Percentiles rank a stretch among this genome's conserved stretches.
phyloP scores from a whole-genome alignment of 2,113 vertebrate genomes.

The Aramus guarauna region DNA sequence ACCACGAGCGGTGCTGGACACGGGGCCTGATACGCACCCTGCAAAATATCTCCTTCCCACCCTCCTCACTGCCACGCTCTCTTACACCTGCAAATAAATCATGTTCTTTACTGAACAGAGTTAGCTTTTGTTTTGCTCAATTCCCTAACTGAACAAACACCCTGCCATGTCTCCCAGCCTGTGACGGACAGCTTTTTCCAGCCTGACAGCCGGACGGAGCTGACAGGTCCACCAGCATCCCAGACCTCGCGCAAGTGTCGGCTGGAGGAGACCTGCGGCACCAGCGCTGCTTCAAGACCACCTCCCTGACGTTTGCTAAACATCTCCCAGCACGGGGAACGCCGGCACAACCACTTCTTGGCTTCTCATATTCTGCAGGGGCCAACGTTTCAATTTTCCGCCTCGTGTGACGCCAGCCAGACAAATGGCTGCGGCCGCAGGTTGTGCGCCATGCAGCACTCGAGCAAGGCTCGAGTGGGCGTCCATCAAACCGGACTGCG shows the following conservation, averaged over 20 bases:
- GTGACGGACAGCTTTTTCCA: neutral
- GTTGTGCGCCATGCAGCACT: neutral
- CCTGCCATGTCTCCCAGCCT: neutral
- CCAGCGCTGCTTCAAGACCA: neutral
- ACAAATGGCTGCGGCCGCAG: neutral
- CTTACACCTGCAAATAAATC: neutral
- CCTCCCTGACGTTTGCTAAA: neutral
- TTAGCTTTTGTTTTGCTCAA: neutral
- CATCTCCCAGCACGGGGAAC: neutral
- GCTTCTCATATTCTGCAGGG: neutral
- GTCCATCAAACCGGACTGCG: neutral
- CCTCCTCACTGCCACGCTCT: accelerated
- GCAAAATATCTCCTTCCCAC: neutral
- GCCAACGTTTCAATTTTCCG: neutral
- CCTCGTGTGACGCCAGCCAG: neutral
- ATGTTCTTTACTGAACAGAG: accelerated
- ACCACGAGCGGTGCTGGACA: neutral
- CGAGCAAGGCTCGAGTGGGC: neutral
- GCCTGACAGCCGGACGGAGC: neutral
- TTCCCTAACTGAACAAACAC: neutral
- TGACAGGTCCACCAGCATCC: neutral
- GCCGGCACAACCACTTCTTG: neutral
- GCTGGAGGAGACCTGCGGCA: neutral
- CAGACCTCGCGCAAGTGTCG: accelerated
- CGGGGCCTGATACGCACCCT: accelerated